Evolutionary conservation across 2,797 vertebrate genomes (phyloP).

Genomic region (Meda fulgida): DNA sequence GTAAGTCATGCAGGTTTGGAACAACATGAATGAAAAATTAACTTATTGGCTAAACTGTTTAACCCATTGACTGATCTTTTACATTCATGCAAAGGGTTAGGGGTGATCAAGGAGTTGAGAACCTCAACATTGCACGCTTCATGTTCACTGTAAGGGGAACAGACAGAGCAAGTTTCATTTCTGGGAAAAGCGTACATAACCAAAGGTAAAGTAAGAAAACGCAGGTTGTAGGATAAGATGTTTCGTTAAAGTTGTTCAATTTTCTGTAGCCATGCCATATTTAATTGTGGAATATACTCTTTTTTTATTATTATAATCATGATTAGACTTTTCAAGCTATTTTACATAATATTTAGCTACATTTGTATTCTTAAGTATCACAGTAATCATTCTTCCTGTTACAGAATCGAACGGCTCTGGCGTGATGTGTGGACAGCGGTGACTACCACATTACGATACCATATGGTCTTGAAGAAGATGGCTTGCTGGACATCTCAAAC

Average conservation of each 20-base stretch:
- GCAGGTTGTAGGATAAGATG: neutral
- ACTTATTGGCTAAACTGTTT: no score
- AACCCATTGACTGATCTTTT: no score
- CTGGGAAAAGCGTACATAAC: neutral
- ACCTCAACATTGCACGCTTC: no score
- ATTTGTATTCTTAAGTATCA: conserved; percentile 2
- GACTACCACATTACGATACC: neutral
- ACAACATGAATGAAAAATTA: no score
- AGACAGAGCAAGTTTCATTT: neutral
- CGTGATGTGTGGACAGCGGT: neutral
- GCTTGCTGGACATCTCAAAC: conserved; percentile 5
- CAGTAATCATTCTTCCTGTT: neutral
- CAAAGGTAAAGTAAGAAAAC: neutral
- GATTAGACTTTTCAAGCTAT: neutral
- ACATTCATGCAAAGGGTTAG: no score
- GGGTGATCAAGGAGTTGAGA: no score
- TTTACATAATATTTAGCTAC: neutral
- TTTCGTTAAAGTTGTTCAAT: neutral
- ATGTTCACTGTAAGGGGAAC: neutral
- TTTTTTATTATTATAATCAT: neutral
- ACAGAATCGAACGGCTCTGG: neutral
- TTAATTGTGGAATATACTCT: neutral
- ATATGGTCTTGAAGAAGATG: neutral
- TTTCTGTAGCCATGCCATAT: neutral
- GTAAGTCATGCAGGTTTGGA: no score